Evolutionary conservation across 2,113 vertebrate genomes (phyloP).

Genomic region (Ammodytes dubius): DNA sequence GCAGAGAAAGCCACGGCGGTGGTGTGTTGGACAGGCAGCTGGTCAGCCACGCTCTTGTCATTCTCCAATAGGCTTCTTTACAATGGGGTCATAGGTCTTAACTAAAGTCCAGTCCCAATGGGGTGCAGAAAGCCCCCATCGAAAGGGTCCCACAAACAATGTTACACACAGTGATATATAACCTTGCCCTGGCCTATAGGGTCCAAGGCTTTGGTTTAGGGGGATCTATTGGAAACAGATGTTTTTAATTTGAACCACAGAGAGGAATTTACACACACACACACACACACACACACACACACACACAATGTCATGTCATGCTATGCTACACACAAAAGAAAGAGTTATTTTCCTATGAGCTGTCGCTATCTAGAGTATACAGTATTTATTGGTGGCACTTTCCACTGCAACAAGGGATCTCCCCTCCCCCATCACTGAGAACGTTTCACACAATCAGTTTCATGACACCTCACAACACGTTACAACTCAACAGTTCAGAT

Average conservation of each 20-base stretch:
- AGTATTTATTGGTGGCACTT: not conserved
- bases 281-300: not conserved
- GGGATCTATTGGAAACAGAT: conserved; percentile 72
- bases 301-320: conserved; percentile 51
- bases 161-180: conserved; percentile 6
- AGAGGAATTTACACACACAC: conserved; percentile 63
- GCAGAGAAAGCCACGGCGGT: conserved; percentile 22
- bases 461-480: not conserved
- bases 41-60: conserved; percentile 46
- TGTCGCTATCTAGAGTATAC: not conserved
- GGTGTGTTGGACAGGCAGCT: conserved; percentile 56
- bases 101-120: conserved; percentile 30
- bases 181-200: conserved; percentile 30
- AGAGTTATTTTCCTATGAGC: not conserved
- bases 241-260: conserved; percentile 62
- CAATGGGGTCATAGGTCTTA: conserved; percentile 56
- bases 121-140: conserved; percentile 22
- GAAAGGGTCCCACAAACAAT: conserved; percentile 33
- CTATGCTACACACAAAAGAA: conserved; percentile 36
- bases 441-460: not conserved
- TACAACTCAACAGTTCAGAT: not conserved
- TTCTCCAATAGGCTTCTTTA: conserved; percentile 53
- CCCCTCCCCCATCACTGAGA: not conserved
- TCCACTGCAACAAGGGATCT: not conserved
- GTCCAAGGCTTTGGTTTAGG: conserved; percentile 46